Percentiles rank a stretch among this genome's conserved stretches.
These are phyloP conservation scores for Hedya salicella DNA, from an alignment of 2,888 invertebrate species.

Conservation along the genomic window DNA sequence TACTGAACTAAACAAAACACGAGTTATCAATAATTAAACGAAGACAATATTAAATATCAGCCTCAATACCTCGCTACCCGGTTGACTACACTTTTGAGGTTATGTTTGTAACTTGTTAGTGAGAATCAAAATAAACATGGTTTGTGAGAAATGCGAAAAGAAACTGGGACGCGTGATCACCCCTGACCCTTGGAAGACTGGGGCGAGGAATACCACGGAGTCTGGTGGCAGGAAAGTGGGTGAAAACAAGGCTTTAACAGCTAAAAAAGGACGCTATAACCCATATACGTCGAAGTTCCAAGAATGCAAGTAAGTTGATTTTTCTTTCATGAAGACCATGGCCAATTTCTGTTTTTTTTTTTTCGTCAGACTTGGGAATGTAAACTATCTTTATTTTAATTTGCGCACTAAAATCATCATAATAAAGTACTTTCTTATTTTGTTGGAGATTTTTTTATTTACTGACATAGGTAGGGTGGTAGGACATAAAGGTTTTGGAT, in stretches of 20 bases:
- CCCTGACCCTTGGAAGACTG: slow-evolving; percentile 98
- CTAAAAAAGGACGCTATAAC: slow-evolving; percentile 92
- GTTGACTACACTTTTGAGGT: slow-evolving; percentile 13
- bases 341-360: background rate
- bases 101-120: slow-evolving; percentile 29
- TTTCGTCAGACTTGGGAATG: background rate
- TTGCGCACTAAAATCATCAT: no score
- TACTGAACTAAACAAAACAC: background rate
- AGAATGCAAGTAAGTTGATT: slow-evolving; percentile 86
- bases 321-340: background rate
- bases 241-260: slow-evolving; percentile 97
- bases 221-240: slow-evolving; percentile 96
- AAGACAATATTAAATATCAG: background rate
- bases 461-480: no score
- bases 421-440: no score
- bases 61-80: background rate
- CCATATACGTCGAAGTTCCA: slow-evolving; percentile 92
- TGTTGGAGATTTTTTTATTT: no score
- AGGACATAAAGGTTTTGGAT: no score
- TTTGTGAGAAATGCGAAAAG: slow-evolving; percentile 96
- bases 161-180: slow-evolving; percentile 97
- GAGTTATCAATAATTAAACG: background rate
- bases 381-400: no score
- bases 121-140: slow-evolving; percentile 79
- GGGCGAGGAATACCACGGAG: slow-evolving; percentile 95